Conservation (phyloP, 2,797 vertebrate genomes). For the Okamejei kenojei region DNA sequence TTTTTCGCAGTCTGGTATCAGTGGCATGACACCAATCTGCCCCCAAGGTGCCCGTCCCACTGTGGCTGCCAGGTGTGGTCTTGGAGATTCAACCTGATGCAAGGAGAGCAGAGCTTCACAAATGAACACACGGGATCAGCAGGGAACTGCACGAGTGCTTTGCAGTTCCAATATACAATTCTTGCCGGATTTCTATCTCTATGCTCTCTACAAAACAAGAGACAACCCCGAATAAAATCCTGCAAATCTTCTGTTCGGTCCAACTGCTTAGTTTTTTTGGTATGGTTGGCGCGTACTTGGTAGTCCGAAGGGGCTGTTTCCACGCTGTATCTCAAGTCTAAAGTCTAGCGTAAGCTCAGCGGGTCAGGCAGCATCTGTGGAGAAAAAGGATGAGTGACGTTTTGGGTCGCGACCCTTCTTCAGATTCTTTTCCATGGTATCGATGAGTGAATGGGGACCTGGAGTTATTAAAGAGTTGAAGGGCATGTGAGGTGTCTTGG, state of each 20-base stretch:
- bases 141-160: neutral
- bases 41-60: neutral
- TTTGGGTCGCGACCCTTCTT: too few species aligned
- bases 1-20: neutral
- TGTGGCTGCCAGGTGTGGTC: neutral
- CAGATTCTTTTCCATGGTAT: too few species aligned
- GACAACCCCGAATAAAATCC: neutral
- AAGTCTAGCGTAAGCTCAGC: too few species aligned
- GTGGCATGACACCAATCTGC: neutral
- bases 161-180: neutral
- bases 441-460: too few species aligned
- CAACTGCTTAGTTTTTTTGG: neutral
- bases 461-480: too few species aligned
- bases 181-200: too few species aligned
- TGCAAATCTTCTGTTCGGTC: neutral
- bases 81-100: neutral
- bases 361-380: too few species aligned
- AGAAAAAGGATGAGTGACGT: too few species aligned
- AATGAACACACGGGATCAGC: neutral
- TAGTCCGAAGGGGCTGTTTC: too few species aligned
- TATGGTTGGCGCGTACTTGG: too few species aligned
- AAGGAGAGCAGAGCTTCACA: neutral
- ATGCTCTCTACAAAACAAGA: neutral
- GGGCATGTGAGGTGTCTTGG: too few species aligned
- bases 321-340: too few species aligned